Conservation (phyloP, 2,888 invertebrate species). For the Rhimphoctona megacephalus region DNA sequence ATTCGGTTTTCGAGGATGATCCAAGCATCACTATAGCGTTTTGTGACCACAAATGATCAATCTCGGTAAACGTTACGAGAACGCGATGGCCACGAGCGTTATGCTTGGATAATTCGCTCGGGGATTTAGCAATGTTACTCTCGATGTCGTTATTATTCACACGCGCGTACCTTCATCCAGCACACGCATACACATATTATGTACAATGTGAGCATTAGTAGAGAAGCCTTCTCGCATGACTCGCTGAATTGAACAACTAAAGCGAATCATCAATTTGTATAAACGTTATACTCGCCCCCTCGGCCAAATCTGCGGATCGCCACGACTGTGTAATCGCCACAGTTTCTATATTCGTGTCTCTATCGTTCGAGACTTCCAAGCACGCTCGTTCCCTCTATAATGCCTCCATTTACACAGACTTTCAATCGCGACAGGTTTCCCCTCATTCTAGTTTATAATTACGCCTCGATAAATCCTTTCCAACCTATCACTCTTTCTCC, state of each 20-base stretch:
- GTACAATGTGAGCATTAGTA: conserved; percentile 24
- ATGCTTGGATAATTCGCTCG: conserved; percentile 48
- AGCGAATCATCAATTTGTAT: conserved; percentile 56
- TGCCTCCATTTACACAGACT: conserved; percentile 69
- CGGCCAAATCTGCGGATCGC: conserved; percentile 33
- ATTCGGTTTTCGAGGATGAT: conserved; percentile 19
- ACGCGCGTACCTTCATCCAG: conserved; percentile 16
- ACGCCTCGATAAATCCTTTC: background rate
- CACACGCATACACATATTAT: background rate
- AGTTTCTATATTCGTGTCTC: conserved; percentile 16
- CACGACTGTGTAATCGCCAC: conserved; percentile 34
- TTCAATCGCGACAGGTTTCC: conserved; percentile 56
- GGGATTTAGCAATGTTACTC: conserved; percentile 52
- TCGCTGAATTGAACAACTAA: conserved; percentile 54
- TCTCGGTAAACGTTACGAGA: conserved; percentile 59
- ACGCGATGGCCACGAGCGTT: conserved; percentile 38
- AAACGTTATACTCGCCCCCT: conserved; percentile 28
- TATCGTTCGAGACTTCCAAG: conserved; percentile 11
- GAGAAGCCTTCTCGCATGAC: conserved; percentile 34
- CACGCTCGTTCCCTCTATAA: conserved; percentile 60
- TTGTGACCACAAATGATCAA: conserved; percentile 74
- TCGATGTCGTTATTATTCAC: conserved; percentile 44
- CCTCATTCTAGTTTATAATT: conserved; percentile 21
- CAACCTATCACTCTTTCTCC: too few relatives aligned
- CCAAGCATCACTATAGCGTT: conserved; percentile 28